A percentile compares a stretch with the other conserved stretches of the same genome.
Conservation (phyloP, 2,888 invertebrate genomes). For the Hesperia comma region DNA sequence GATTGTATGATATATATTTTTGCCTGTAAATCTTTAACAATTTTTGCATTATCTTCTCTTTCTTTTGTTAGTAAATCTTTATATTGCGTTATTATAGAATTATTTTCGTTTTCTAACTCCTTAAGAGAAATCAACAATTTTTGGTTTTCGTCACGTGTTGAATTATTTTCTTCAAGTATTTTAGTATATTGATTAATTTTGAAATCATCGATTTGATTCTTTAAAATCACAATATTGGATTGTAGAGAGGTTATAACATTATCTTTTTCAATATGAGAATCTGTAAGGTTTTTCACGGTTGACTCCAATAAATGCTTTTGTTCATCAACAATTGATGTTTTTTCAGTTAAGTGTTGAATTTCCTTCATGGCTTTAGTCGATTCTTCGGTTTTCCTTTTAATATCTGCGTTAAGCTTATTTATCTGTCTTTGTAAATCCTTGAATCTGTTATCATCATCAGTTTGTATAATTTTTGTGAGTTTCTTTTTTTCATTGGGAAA, state of each 20-base stretch:
- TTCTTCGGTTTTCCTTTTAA: constrained; percentile 59
- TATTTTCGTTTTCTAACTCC: constrained; percentile 74
- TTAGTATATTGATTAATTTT: constrained; percentile 53
- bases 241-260: constrained; percentile 54
- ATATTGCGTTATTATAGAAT: constrained; percentile 71
- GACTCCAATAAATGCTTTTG: constrained; percentile 65
- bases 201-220: constrained; percentile 53
- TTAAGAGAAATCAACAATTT: constrained; percentile 65
- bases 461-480: constrained; percentile 57
- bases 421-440: constrained; percentile 50
- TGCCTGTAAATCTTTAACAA: constrained; percentile 61
- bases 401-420: constrained; percentile 50
- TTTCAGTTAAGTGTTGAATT: constrained; percentile 55
- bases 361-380: constrained; percentile 58
- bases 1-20: constrained; percentile 64
- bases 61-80: constrained; percentile 79
- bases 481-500: constrained; percentile 42
- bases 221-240: constrained; percentile 53
- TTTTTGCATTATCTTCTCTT: constrained; percentile 71
- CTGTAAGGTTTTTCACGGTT: constrained; percentile 59
- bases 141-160: constrained; percentile 71
- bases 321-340: constrained; percentile 61
- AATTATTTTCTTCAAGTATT: constrained; percentile 54
- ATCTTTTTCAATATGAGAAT: constrained; percentile 62
- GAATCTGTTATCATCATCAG: constrained; percentile 53